Evolutionary conservation across 2,113 vertebrate species (phyloP).

Genomic region (Parus major): DNA sequence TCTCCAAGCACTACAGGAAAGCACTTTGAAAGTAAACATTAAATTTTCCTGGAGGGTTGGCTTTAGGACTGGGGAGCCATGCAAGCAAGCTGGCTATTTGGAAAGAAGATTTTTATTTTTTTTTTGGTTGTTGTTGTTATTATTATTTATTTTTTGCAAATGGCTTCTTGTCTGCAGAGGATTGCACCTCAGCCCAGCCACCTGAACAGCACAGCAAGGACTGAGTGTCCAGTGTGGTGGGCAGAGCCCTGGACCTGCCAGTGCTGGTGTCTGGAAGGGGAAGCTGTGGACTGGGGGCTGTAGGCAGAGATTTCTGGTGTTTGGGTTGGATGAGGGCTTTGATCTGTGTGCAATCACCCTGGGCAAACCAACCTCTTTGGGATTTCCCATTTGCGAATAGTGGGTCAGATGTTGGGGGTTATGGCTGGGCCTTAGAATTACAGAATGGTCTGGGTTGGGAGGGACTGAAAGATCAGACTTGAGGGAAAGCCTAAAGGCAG

Average conservation of each 20-base stretch:
- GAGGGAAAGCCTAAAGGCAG: neutral
- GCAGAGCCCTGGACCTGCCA: neutral
- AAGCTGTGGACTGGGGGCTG: fast-evolving
- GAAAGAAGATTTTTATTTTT: neutral
- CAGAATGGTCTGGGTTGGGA: neutral
- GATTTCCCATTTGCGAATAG: neutral
- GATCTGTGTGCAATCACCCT: fast-evolving
- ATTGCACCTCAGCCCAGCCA: neutral
- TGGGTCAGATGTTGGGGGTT: fast-evolving
- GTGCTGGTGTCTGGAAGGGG: neutral
- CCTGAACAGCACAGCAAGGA: neutral
- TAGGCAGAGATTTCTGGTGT: neutral
- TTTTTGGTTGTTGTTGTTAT: neutral
- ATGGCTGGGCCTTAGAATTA: neutral
- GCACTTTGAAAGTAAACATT: neutral
- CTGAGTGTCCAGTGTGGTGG: fast-evolving
- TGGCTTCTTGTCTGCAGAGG: fast-evolving
- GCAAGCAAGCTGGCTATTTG: neutral
- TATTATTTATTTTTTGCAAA: neutral
- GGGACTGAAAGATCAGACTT: neutral
- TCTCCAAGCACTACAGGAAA: neutral
- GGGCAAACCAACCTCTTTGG: fast-evolving
- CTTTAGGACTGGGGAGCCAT: neutral
- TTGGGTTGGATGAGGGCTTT: fast-evolving
- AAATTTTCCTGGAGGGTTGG: neutral